phyloP scores from a whole-genome alignment of 2,113 vertebrate species.

The Leiothrix lutea region DNA sequence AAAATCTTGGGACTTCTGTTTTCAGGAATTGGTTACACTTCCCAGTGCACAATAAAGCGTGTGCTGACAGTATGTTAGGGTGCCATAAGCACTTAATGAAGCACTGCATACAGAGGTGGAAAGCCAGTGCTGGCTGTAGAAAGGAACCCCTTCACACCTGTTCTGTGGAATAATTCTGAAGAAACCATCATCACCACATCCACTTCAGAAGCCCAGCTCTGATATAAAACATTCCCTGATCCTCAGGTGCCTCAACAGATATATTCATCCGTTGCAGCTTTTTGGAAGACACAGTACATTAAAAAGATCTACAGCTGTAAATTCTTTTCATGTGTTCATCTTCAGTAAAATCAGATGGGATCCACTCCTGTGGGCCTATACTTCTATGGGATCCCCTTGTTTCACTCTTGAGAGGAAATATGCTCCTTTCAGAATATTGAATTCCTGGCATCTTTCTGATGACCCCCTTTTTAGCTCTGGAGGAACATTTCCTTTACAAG shows the following conservation, averaged over 20 bases:
- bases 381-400: not conserved
- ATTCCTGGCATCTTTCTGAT: not conserved
- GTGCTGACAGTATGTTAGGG: not conserved
- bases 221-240: not conserved
- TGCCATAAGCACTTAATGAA: not conserved
- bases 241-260: not conserved
- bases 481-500: not conserved
- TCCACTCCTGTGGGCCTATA: not conserved
- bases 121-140: not conserved
- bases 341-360: not conserved
- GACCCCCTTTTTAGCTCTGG: not conserved
- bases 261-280: not conserved
- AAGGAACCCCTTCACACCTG: not conserved
- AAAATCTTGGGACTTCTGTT: not conserved
- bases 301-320: not conserved
- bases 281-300: not conserved
- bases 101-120: not conserved
- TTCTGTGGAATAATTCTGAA: accelerated
- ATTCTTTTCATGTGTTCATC: not conserved
- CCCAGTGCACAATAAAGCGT: not conserved
- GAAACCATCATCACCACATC: not conserved
- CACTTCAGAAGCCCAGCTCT: not conserved
- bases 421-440: not conserved
- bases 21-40: not conserved
- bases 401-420: not conserved